Evolutionary conservation across 37 sponge, comb jelly and placozoan species (phyloP), one percentile per base, ranked within the genome.

Genomic region (Aphrocallistes beatrix): DNA sequence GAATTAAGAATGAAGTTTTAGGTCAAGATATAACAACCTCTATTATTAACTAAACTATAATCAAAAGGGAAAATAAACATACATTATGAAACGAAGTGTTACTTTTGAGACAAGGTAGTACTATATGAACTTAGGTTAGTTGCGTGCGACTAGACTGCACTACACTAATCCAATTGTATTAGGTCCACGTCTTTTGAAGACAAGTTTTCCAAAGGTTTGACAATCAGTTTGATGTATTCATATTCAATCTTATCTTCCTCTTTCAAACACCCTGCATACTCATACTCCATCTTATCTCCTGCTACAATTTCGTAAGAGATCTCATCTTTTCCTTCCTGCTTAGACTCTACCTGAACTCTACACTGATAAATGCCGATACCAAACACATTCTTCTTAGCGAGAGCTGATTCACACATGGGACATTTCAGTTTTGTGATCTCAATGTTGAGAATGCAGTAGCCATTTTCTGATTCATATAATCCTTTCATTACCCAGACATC

Each of bases 181-280:
- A n/a, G n/a, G n/a, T n/a, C n/a, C n/a, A n/a, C n/a, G n/a, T n/a
- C n/a, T n/a, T n/a, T n/a, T n/a, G n/a, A n/a, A n/a, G n/a, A n/a
- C n/a, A n/a, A n/a, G n/a, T n/a, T n/a, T n/a, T n/a, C n/a, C n/a
- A n/a, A n/a, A n/a, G n/a, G n/a, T n/a, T n/a, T n/a, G n/a, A n/a
- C n/a, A n/a, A n/a, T n/a, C n/a, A n/a, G n/a, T n/a, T 25, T 60
- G n/a, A 60, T 60, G n/a, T 60, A 60, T 28, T 60, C 75, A 60
- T 60, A 60, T 6, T 60, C 21, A 6, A 60, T 25, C 75, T 28
- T 60, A 60, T 60, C 75, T 32, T 60, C 21, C 75, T 60, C 75
- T 25, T 13, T 19, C 8, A 60, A 6, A 60, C 17, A 60, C 8
- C 21, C 17, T 3, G 75, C 75, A 60, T 19, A 60, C n/a, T 19